Evolutionary conservation across 2,113 vertebrate species (phyloP).

Genomic region (Tenebrosternarchus preto): DNA sequence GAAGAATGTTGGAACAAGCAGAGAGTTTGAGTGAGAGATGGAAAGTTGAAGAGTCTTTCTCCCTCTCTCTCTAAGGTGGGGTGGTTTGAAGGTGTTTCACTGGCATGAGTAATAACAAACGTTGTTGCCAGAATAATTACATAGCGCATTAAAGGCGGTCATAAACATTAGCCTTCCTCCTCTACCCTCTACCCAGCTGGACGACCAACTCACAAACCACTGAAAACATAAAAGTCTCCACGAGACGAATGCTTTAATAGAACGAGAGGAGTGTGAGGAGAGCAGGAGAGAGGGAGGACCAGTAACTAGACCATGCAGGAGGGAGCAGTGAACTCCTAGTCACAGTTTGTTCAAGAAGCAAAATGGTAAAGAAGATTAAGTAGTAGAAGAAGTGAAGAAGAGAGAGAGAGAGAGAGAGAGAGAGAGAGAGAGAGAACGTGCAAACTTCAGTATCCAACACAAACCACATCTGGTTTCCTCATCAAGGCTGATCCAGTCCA

Average conservation of each 20-base stretch:
- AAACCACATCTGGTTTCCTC: conserved; percentile 75
- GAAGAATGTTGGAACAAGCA: conserved; percentile 49
- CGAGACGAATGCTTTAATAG: neutral
- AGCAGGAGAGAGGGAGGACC: conserved; percentile 45
- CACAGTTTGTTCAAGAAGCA: conserved; percentile 16
- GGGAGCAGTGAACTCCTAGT: conserved; percentile 4
- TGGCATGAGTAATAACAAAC: conserved; percentile 74
- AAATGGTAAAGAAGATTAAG: conserved; percentile 33
- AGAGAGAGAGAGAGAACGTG: conserved; percentile 64
- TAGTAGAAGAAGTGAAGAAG: conserved; percentile 51
- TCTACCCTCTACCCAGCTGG: conserved; percentile 63
- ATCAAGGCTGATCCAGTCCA: conserved; percentile 64
- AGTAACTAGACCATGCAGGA: conserved; percentile 39
- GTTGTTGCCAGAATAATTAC: conserved; percentile 77
- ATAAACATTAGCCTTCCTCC: conserved; percentile 77
- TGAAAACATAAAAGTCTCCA: conserved; percentile 36
- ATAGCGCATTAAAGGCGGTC: conserved; percentile 79
- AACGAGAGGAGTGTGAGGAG: neutral
- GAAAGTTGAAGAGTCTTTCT: conserved; percentile 57
- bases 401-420: conserved; percentile 61
- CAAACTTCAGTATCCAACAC: conserved; percentile 66
- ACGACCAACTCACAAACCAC: conserved; percentile 65
- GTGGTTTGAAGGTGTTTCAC: conserved; percentile 72
- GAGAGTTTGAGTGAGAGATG: conserved; percentile 47
- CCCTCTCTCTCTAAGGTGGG: conserved; percentile 63